phyloP scores from a whole-genome alignment of 2,113 vertebrate genomes.

The Antechinus stuartii region DNA sequence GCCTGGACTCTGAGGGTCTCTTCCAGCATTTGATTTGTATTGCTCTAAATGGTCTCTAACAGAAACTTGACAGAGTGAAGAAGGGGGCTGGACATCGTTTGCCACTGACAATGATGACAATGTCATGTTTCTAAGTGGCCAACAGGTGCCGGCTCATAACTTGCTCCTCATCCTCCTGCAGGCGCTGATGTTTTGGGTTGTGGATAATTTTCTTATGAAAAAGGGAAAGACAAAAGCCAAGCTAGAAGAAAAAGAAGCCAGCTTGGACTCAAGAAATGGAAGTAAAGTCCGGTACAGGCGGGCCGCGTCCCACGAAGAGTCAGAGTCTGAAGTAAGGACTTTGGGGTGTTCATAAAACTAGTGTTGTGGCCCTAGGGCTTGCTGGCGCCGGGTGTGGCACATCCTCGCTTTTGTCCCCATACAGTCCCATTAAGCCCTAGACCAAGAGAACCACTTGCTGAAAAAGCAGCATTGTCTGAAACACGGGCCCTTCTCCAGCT shows the following conservation, averaged over 20 bases:
- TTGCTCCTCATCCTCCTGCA: conserved; percentile 73
- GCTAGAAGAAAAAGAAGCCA: conserved; percentile 92
- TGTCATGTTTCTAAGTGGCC: not conserved
- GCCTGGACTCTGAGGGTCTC: not conserved
- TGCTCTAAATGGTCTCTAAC: not conserved
- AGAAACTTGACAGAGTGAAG: not conserved
- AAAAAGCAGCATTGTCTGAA: not conserved
- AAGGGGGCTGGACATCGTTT: not conserved
- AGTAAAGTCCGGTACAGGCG: conserved; percentile 96
- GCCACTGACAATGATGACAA: not conserved
- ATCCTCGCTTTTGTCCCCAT: not conserved
- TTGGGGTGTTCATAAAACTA: not conserved
- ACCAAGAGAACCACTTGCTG: not conserved
- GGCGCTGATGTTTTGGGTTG: conserved; percentile 99
- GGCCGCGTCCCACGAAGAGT: conserved; percentile 97
- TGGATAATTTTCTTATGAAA: conserved; percentile 99
- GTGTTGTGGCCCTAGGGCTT: accelerated
- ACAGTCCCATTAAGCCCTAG: not conserved
- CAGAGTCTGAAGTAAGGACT: conserved; percentile 93
- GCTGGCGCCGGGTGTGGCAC: not conserved
- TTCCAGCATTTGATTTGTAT: not conserved
- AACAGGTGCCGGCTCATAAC: not conserved
- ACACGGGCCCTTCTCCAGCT: not conserved
- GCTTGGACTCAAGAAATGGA: conserved; percentile 91
- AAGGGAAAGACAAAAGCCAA: conserved; percentile 99